phyloP scores from a whole-genome alignment of 92 coral and sea anemone genomes.

The Hydrozoanthus gracilis region DNA sequence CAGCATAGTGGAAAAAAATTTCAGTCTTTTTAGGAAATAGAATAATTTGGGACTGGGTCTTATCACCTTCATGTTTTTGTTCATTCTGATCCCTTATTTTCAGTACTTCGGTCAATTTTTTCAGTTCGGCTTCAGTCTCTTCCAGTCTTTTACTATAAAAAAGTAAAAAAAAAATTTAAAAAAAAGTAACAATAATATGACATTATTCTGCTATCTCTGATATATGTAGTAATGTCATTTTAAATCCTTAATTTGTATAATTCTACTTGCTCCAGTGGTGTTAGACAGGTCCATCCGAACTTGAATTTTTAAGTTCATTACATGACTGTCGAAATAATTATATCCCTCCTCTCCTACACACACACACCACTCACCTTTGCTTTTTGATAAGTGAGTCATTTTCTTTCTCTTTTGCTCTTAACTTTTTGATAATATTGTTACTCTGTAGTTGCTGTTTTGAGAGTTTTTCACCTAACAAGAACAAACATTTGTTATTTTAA shows the following conservation, averaged over 20 bases:
- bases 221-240: neutral
- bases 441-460: conserved; percentile 96
- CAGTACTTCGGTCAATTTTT: conserved; percentile 81
- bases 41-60: neutral
- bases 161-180: neutral
- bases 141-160: conserved; percentile 70
- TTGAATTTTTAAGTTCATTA: neutral
- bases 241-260: too few species aligned
- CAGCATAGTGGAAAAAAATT: too few species aligned
- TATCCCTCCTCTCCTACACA: neutral
- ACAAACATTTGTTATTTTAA: neutral
- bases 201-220: neutral
- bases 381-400: conserved; percentile 75
- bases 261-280: too few species aligned
- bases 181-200: neutral
- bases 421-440: conserved; percentile 87
- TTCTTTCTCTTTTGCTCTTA: conserved; percentile 95
- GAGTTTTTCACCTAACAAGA: conserved; percentile 87
- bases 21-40: too few species aligned
- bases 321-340: too few species aligned
- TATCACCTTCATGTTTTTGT: conserved; percentile 84
- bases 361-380: conserved; percentile 56
- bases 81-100: conserved; percentile 82
- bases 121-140: conserved; percentile 81
- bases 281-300: too few species aligned